Evolutionary conservation across 2,888 invertebrate genomes (phyloP), one percentile per base, ranked within the genome.

Genomic region (Stramonita haemastoma): DNA sequence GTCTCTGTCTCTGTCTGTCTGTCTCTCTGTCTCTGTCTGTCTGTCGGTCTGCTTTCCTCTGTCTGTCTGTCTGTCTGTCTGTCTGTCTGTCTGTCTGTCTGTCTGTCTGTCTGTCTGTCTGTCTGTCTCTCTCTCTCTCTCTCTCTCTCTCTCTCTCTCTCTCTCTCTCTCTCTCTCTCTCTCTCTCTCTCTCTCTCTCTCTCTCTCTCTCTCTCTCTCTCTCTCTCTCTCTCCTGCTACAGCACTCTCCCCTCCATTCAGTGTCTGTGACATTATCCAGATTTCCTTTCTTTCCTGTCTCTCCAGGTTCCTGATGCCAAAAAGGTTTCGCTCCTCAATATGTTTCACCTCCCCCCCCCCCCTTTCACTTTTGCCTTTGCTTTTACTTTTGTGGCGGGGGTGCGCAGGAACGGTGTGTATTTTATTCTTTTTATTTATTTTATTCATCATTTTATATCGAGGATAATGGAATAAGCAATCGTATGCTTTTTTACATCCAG

Each of bases 41-140:
- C 29, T 77, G 32, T 77, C 29, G 11, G 32, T 77, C 11, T 77
- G 26, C n/a, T n/a, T n/a, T n/a, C n/a, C n/a, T n/a, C n/a, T 73
- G n/a, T 73, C 79, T 34, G 34, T 79, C 34, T 79, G 79, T 79
- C 32, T 79, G 79, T 79, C 32, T 79, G 79, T 79, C 32, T 79
- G 79, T 79, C 32, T 79, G 79, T 79, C 32, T 79, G 32, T 79
- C 22, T 79, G 79, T 79, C 17, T 79, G 79, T 79, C 5, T 77
- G 77, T 77, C 26, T 17, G 15, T 73, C 73, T 73, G 15, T 11
- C 73, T 73, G 5, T 73, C 11, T 11, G 5, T 11, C 22, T 17
- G 5, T 73, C 22, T 11, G 15, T 73, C 15, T 73, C 22, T 22
- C 22, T 22, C 22, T 11, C 22, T 73, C 15, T 73, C 22, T 17